These are phyloP conservation scores for Rafetus swinhoei DNA, from an alignment of 2,113 vertebrate species.

Conservation along the genomic window DNA sequence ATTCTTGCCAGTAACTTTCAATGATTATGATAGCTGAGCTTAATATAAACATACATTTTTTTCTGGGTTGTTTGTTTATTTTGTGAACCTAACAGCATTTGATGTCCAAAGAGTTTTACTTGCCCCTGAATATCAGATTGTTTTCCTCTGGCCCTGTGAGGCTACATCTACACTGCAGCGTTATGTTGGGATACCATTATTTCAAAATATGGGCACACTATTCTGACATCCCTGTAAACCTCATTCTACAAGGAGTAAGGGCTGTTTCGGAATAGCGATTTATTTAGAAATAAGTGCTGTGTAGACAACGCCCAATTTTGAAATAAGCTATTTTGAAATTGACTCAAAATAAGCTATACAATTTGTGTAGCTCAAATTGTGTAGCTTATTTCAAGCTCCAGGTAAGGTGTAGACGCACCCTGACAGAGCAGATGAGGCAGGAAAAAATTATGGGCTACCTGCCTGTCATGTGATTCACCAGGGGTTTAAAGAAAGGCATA, in stretches of 20 bases:
- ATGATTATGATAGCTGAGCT: background rate
- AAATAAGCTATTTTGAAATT: too few species aligned
- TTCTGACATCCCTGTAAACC: too few species aligned
- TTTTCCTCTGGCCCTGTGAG: background rate
- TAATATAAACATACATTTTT: background rate
- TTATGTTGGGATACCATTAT: too few species aligned
- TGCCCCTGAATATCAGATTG: rapidly evolving
- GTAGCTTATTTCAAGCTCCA: too few species aligned
- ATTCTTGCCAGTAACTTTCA: background rate
- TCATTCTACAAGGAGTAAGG: too few species aligned
- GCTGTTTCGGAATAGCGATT: too few species aligned
- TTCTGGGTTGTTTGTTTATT: background rate
- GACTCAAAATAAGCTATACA: too few species aligned
- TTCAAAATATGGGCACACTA: too few species aligned
- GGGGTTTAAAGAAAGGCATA: background rate
- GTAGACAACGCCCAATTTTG: too few species aligned
- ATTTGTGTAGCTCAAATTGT: too few species aligned
- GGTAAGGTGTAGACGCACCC: too few species aligned
- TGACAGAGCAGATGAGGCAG: background rate
- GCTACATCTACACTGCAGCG: background rate
- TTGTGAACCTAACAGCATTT: background rate
- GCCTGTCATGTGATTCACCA: background rate
- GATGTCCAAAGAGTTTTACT: background rate
- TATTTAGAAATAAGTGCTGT: too few species aligned
- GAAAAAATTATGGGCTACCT: background rate